Base-by-base conservation (phyloP, 2,113 vertebrate species). In the Channa maculata region DNA sequence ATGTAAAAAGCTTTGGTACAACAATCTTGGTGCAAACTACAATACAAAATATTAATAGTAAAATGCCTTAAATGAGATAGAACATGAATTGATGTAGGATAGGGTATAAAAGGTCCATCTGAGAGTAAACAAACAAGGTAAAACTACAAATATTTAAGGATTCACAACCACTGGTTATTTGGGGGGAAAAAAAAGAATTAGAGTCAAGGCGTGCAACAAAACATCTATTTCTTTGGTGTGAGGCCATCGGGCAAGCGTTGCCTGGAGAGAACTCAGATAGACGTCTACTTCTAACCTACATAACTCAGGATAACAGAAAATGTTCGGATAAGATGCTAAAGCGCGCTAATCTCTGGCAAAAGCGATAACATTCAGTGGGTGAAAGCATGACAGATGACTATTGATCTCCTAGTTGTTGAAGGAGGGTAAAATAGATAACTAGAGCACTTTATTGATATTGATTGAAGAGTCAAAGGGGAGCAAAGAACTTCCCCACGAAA, bases 341-440 rank as follows among this genome's bases (percentile, higher is more conserved):
- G 71, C 11, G 6, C 13, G 71, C 82, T 93, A 90, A 93, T 93
- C 92, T 89, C 74, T 58, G 4, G 78, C 83, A 80, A 83, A 85
- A 89, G 90, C 66, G 92, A 90, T 90, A 91, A 88, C 84, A 89
- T 91, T 92, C 86, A 91, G 76, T 5, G 6, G 44, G 78, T 82
- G 86, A 90, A 85, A 88, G 71, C 79, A 77, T 87, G 92, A 93
- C 88, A 84, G 90, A 91, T 91, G 90, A 75, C 86, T 92, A 92
- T 93, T 93, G 91, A 93, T 92, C 82, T 57, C 10, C 62, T 54
- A 10, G 85, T 73, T 86, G 78, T 85, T 89, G 65, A 86, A 87
- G 60, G 85, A 77, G 74, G 71, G 44, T 62, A 49, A 84, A 90
- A 89, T 77, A 88, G 89, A 92, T 92, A 90, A 91, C 90, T 85